Evolutionary conservation across 2,113 vertebrate species (phyloP), one percentile per base, ranked within the genome.

Genomic region (Oryzias celebensis): DNA sequence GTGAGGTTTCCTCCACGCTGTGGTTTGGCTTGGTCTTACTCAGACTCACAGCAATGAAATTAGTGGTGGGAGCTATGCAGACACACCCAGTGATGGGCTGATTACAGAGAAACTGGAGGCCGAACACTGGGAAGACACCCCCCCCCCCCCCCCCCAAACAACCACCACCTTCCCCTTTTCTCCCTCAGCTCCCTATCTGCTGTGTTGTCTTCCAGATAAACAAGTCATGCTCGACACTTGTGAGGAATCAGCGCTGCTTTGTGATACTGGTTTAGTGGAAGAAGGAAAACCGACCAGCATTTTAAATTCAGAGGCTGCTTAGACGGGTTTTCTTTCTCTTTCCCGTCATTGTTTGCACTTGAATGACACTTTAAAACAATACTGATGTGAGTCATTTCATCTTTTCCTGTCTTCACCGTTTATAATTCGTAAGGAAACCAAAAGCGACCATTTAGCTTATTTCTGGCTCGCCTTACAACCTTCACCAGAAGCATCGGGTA

Each of bases 81-180:
- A 83, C 91, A 91, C 91, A 89, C 90, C 91, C 91, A 87, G 78
- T 67, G 84, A 92, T 90, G 80, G 85, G 73, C 87, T 92, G 91
- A 92, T 92, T 91, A 92, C 88, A 92, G 92, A 90, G 88, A 84
- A 79, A 72, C 81, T 66, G 75, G 63, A 77, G 64, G 70, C 60
- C 77, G 69, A 75, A 80, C 53, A 12, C 78, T 87, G 71, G 62
- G 76, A 87, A 73, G 64, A 82, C 55, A 48, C 64, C 72, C 65
- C 58, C 45, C 43, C 45, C 36, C 10, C 52, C 47, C 36, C 53
- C 28, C 6, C 16, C 36, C 18, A 26, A 1, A 7, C 52, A 48
- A 31, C 44, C 52, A n/a, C 26, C 17, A 23, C 3, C 14, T 16
- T 41, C 48, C 44, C 14, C 23, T 26, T 54, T 54, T 12, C 49